Evolutionary conservation across 2,888 invertebrate genomes (phyloP), one percentile per base, ranked within the genome.

Genomic region (Bursaphelenchus okinawaensis): DNA sequence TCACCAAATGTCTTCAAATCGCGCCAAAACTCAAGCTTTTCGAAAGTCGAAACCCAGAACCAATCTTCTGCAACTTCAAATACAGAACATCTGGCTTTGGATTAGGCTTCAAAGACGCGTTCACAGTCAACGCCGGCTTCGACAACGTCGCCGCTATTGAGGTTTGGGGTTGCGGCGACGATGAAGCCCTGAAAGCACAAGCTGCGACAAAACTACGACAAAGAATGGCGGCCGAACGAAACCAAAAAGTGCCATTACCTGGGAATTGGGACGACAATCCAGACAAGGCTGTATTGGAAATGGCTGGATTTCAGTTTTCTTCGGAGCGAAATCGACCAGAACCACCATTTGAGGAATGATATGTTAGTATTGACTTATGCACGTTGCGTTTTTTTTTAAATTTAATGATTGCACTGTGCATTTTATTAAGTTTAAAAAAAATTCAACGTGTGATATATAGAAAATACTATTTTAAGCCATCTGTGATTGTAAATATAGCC

Each of bases 221-320:
- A 83, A 89, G 90, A 22, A 89, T 89, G 77, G 92, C 94, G 83
- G 91, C 90, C 0, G 92, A 94, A 26, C 52, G 67, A 4, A 66
- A 66, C 28, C 67, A 19, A 66, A 67, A 54, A 55, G 78, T 94
- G 8, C 93, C 93, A 83, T 84, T 93, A 67, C 89, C 92, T 0
- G 89, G 90, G 22, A 93, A 93, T 83, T 95, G 94, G 94, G 88
- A 91, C 82, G 93, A 94, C 83, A 92, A 93, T 85, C 93, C 94
- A 0, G 94, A 95, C 86, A 88, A 93, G 65, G 92, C 93, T 83
- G 87, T 93, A 58, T 85, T 93, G 68, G 91, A 92, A 84, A 85
- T 93, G 81, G 92, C 91, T 1, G 93, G 92, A 16, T 79, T 77
- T 63, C 69, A 76, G 55, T 76, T 75, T 61, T 76, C 74, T 22